These are phyloP conservation scores for Dromococcyx pavoninus DNA, from an alignment of 2,797 vertebrate species.

Conservation along the genomic window DNA sequence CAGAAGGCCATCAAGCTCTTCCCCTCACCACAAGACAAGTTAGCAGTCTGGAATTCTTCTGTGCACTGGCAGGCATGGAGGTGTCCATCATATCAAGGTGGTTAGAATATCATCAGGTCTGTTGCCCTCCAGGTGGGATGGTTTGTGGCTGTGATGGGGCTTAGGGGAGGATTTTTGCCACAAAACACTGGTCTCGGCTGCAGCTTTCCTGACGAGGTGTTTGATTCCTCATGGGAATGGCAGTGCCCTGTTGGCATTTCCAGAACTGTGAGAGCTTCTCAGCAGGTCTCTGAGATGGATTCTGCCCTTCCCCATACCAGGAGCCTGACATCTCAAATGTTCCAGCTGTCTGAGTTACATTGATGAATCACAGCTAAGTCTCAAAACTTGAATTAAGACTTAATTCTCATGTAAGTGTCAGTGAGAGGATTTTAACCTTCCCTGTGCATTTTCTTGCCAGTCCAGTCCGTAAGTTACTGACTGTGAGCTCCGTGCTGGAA, in stretches of 20 bases:
- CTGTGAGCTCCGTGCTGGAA: fast-evolving
- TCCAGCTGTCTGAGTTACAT: neutral
- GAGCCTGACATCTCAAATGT: neutral
- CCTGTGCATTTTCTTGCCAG: fast-evolving
- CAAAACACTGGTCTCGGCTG: neutral
- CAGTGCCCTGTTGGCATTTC: neutral
- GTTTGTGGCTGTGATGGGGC: neutral
- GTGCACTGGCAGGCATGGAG: neutral
- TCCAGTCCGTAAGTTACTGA: fast-evolving
- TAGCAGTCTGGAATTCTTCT: neutral
- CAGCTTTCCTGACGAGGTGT: neutral
- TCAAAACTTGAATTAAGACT: neutral
- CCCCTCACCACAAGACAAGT: neutral
- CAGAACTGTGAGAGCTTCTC: neutral
- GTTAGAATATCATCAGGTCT: fast-evolving
- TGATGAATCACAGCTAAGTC: neutral
- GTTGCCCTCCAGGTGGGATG: neutral
- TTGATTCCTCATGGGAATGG: neutral
- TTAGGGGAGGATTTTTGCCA: neutral
- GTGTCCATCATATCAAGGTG: fast-evolving
- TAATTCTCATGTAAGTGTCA: fast-evolving
- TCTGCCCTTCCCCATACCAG: neutral
- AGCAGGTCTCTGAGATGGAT: neutral
- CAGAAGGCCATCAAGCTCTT: neutral
- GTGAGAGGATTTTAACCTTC: neutral